Evolutionary conservation across 2,888 invertebrate species (phyloP), one percentile per base, ranked within the genome.

Genomic region (Drosophila kanekoi): DNA sequence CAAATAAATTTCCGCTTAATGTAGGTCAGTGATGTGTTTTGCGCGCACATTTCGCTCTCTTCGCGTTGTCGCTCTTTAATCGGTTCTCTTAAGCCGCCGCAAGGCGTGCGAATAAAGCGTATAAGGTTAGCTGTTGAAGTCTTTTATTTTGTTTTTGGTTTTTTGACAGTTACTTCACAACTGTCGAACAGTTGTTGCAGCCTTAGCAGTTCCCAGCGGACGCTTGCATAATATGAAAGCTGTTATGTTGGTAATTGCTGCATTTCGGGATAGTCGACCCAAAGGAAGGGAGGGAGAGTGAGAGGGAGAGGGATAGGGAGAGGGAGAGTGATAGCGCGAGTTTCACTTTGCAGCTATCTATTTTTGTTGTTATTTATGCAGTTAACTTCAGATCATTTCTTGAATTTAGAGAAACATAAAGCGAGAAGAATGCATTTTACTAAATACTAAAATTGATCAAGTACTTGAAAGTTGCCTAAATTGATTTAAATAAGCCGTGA

Each of bases 1-100:
- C 87, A 89, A 89, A 87, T 86, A 87, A 76, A 82, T 89, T 89
- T 87, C 65, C 63, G 69, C 72, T 87, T 89, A 79, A 89, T 88
- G 89, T 88, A 88, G 88, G 88, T 88, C 88, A 88, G 88, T 85
- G 72, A 72, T 87, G 79, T 71, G 75, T 47, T 59, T 38, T 53
- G 13, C 33, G 43, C 43, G 41, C 48, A 41, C 23, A 11, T 40
- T 54, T 41, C 32, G n/a, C 43, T 51, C 56, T 61, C 66, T 59
- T 66, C 18, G 38, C 11, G 13, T n/a, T 44, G 40, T n/a, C 28
- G 38, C 56, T 63, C 59, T 53, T 60, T 18, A 20, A 37, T 41
- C 37, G 35, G 8, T 1, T 45, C 14, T 45, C 28, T 11, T 16
- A 9, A 23, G 18, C 51, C 33, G 59, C 37, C 18, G 23, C 48